These are phyloP conservation scores for Phaetusa simplex DNA, from an alignment of 2,113 vertebrate species.

Conservation along the genomic window DNA sequence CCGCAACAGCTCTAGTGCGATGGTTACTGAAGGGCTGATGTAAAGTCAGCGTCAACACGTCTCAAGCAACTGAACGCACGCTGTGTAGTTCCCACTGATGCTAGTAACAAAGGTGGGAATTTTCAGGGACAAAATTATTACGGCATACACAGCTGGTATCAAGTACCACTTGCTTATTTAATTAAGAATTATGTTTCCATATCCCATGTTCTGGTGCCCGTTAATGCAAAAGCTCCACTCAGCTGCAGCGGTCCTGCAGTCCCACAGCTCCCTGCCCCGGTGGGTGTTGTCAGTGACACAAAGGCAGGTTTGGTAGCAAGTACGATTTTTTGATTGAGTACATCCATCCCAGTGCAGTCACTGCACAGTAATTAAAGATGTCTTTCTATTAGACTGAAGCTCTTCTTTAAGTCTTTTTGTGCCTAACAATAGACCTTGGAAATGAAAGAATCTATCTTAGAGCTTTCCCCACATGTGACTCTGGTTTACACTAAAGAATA, in stretches of 20 bases:
- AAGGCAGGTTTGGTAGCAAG: not conserved
- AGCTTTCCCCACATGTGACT: not conserved
- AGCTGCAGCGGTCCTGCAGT: not conserved
- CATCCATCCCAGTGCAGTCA: not conserved
- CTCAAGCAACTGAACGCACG: not conserved
- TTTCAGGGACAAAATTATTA: not conserved
- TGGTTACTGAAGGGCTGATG: not conserved
- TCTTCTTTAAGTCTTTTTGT: not conserved
- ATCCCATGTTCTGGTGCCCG: not conserved
- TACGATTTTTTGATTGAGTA: not conserved
- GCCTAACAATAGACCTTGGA: not conserved
- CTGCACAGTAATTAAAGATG: not conserved
- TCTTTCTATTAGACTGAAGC: not conserved
- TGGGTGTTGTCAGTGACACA: not conserved
- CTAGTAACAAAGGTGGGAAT: not conserved
- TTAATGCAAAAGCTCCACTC: not conserved
- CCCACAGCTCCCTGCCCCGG: not conserved
- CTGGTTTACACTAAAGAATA: not conserved
- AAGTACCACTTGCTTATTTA: not conserved
- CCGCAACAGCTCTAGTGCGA: fast-evolving
- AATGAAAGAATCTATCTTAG: not conserved
- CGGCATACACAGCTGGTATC: not conserved
- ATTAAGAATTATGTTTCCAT: not conserved
- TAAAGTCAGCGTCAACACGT: not conserved
- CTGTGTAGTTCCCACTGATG: not conserved